Evolutionary conservation across 2,113 vertebrate genomes (phyloP), one percentile per base, ranked within the genome.

Genomic region (Amblyornis subalaris): DNA sequence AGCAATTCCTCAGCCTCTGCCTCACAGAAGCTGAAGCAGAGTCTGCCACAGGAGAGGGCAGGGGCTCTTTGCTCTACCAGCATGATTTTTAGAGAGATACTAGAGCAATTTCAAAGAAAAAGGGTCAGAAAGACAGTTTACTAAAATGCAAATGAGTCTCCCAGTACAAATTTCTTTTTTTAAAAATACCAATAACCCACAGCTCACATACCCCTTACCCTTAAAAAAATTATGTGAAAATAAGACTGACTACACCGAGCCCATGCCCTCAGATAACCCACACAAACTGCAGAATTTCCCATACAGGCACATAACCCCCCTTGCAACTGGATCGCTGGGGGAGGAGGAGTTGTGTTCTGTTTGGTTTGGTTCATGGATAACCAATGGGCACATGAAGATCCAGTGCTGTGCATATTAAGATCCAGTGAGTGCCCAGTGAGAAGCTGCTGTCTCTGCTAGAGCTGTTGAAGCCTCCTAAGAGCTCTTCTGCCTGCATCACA

Each of bases 321-420:
- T 76, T 51, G 12, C 45, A 76, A 55, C 31, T 14, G 48, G 38
- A 35, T 38, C 0, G 0, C 23, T 33, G 45, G 45, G 51, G 36
- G n/a, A 85, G 35, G 69, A 23, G 18, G 14, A 73, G 10, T 7
- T 44, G 7, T 35, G 35, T n/a, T 83, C 54, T 44, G 8, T 55
- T 76, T 31, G 42, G 20, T 26, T 74, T 47, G 19, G 9, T 75
- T 65, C 61, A 58, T 15, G 42, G 51, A n/a, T 18, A 75, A 47
- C 23, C 54, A 51, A 6, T 0, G 0, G 42, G n/a, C 11, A 6
- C 24, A 19, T 16, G 45, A 54, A 75, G 38, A 44, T 33, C 6
- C 44, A 48, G 36, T 28, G 31, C 44, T 61, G 17, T 12, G 29
- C 23, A 10, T n/a, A 24, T 20, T 36, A 69, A 70, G 44, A 53